Base-by-base conservation (phyloP, 2,113 vertebrate species). In the Sapajus apella region DNA sequence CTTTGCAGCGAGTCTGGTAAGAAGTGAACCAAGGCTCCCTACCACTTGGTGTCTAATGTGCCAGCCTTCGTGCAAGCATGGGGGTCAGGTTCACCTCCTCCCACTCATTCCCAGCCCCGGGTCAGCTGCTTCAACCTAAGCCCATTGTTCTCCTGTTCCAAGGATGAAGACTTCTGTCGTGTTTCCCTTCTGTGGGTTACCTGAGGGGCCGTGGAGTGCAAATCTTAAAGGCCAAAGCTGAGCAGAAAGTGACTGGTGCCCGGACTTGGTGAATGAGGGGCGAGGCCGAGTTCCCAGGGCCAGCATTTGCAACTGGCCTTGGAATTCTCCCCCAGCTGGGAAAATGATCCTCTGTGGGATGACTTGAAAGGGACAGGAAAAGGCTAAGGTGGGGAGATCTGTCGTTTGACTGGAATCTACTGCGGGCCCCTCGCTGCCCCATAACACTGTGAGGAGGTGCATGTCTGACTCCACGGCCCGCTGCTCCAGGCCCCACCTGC, bases 371-470 rank as follows among this genome's bases (percentile, higher is more conserved):
- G 50, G n/a, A 72, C 1, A 1, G 45, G 35, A 37, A 58, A 9
- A 0, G 5, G 32, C 17, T 32, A 17, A 30, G 47, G 20, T 0
- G 7, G 9, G 5, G 0, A 1, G 23, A 13, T 8, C 18, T 16
- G 13, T 43, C 1, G 2, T 6, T 18, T 17, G 61, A 47, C n/a
- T 43, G 47, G 10, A 43, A 20, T 11, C 4, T 55, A 2, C 0
- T 0, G 4, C 0, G 25, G 20, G 68, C 13, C 9, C 3, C 30
- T 8, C 0, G 1, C 61, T 37, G 21, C 45, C 45, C 6, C 2
- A 17, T 2, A 16, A 45, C 5, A 3, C 61, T 32, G 61, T 64
- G 30, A 32, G 20, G n/a, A 72, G 4, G 9, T n/a, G 20, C 70
- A 23, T 0, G 9, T 12, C n/a, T 37, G 32, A n/a, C n/a, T 21